Evolutionary conservation across 2,797 vertebrate species (phyloP), one percentile per base, ranked within the genome.

Genomic region (Otolemur crassicaudatus): DNA sequence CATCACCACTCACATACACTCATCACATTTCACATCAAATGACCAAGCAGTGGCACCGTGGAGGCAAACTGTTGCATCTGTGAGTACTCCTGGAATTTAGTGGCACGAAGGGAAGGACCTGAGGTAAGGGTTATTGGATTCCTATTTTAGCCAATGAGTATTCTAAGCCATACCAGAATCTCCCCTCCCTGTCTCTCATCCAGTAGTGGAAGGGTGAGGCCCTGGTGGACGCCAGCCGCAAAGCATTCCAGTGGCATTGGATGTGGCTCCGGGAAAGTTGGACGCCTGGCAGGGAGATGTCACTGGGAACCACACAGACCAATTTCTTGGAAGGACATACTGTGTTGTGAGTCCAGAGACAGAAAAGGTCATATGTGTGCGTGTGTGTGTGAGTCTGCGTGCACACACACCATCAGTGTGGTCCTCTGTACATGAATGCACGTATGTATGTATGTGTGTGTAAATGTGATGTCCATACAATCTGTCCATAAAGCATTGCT

Each of bases 321-420:
- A 69, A 40, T 93, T 97, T 97, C 88, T 97, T 92, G 96, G 95
- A 98, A 98, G 96, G 29, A 97, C 95, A 88, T 87, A 95, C 95
- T 65, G 65, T 95, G 72, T 49, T 97, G 29, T 86, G 69, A 80
- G 79, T 70, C 94, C 94, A 97, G 43, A 72, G 58, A 61, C 88
- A 92, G 63, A 86, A 82, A 81, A 76, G 65, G 19, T 20, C 53
- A 53, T 37, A 43, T 53, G 23, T 17, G 22, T 77, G 49, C 8
- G 7, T n/a, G 14, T 43, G 7, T 56, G 5, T 16, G 27, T 2
- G 11, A 37, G 4, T 27, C 27, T 25, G 16, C 1, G 2, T 1
- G 17, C 8, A 25, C n/a, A 40, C 10, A 83, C 5, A n/a, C 17
- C n/a, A 61, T 60, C 87, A 81, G 25, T n/a, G 27, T 16, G 23